phyloP scores from a whole-genome alignment of 2,113 vertebrate genomes.

The Polypterus bichir region DNA sequence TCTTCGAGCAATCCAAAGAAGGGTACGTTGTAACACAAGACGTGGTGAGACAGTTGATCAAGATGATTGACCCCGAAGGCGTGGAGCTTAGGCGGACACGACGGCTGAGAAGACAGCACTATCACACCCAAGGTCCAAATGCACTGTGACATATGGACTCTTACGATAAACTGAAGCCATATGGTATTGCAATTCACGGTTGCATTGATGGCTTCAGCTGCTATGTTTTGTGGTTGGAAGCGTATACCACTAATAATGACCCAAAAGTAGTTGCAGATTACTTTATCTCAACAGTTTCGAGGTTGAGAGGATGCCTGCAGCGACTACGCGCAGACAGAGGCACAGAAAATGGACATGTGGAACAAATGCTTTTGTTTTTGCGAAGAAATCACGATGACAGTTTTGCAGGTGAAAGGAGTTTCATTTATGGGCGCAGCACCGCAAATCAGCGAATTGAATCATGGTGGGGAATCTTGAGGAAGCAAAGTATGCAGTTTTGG shows the following conservation, averaged over 20 bases:
- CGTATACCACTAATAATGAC: slow-evolving; percentile 9
- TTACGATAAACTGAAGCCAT: slow-evolving; percentile 7
- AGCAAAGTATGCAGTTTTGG: slow-evolving; percentile 14
- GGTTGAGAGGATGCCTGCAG: slow-evolving; percentile 5
- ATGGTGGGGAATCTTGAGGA: slow-evolving; percentile 9
- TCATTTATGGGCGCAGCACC: slow-evolving; percentile 8
- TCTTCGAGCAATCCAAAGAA: too few relatives aligned
- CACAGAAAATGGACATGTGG: slow-evolving; percentile 4
- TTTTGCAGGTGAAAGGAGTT: slow-evolving; percentile 5
- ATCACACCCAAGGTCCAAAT: not conserved
- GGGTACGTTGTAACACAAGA: too few relatives aligned
- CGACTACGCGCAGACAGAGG: slow-evolving; percentile 10
- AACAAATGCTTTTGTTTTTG: not conserved
- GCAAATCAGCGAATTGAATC: slow-evolving; percentile 8
- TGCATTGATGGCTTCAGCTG: slow-evolving; percentile 2
- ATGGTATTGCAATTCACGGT: slow-evolving; percentile 1
- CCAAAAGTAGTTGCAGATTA: slow-evolving; percentile 3
- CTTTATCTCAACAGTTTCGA: not conserved
- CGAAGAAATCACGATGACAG: not conserved
- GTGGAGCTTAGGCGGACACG: too few relatives aligned
- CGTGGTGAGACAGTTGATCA: too few relatives aligned
- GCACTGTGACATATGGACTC: slow-evolving; percentile 4
- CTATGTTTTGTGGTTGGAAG: slow-evolving; percentile 5
- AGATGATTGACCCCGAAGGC: too few relatives aligned
- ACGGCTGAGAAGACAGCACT: not conserved